Evolutionary conservation across 1,140 invertebrate species (phyloP).

Genomic region (Calycopis cecrops): DNA sequence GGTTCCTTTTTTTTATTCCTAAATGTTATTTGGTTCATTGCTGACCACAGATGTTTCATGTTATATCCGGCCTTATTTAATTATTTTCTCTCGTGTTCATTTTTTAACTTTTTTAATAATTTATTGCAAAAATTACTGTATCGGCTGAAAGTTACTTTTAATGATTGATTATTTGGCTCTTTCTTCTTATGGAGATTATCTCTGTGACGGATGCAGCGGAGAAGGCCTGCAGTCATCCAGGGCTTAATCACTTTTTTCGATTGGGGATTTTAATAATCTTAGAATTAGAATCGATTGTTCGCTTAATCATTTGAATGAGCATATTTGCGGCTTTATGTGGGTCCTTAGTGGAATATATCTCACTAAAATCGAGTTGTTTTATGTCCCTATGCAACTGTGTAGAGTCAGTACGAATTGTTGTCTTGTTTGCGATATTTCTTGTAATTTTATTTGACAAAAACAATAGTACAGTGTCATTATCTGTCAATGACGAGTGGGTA

Average conservation of each 20-base stretch:
- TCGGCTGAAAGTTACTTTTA: constrained; percentile 9
- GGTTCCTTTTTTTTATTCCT: not conserved
- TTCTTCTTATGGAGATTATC: constrained; percentile 16
- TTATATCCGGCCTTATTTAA: not conserved
- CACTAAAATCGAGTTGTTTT: constrained; percentile 10
- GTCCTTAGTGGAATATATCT: constrained; percentile 9
- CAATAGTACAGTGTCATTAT: constrained; percentile 11
- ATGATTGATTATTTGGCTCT: constrained; percentile 2
- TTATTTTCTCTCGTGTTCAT: constrained; percentile 12
- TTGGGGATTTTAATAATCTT: constrained; percentile 10
- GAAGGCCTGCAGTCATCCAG: no score
- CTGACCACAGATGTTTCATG: not conserved
- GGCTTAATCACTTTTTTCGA: not conserved
- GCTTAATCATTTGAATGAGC: constrained; percentile 1
- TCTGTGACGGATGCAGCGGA: constrained; percentile 14
- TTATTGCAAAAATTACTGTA: constrained; percentile 21
- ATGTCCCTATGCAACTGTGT: not conserved
- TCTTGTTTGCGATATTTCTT: not conserved
- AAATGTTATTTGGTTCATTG: not conserved
- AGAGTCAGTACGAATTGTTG: not conserved
- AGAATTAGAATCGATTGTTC: constrained; percentile 1
- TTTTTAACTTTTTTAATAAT: constrained; percentile 22
- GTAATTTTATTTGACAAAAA: not conserved
- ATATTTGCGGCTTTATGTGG: constrained; percentile 13
- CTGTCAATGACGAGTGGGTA: constrained; percentile 11